Evolutionary conservation across 1,140 invertebrate species (phyloP), one percentile per base, ranked within the genome.

Genomic region (Neomicropteryx cornuta): DNA sequence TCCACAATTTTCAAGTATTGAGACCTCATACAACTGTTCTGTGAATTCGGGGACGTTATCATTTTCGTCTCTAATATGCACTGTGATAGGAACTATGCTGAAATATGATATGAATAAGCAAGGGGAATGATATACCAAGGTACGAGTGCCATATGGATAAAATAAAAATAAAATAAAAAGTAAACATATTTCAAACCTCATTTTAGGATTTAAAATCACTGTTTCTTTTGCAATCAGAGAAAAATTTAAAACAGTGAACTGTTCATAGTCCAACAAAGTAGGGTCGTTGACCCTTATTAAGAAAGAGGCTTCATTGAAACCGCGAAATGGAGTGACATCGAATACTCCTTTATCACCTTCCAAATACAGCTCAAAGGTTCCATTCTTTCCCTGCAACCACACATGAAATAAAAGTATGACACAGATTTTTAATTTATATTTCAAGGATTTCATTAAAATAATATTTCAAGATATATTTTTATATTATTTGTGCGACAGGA

Each of bases 21-120:
- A 78, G 1, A 83, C 79, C 49, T 87, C 83, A 56, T 94, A 94
- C 19, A 77, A 54, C 13, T 73, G 63, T 49, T 84, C 73, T 0
- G 73, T 78, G 52, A 97, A 97, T 56, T 87, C 81, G 0, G 92
- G 93, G 55, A 86, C 85, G 61, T 96, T 95, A 56, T 97, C 93
- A 54, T 97, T 96, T 55, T 87, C 79, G 66, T 97, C 93, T 43
- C 81, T 72, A 50, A 97, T 81, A 44, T 81, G 75, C 30, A 96
- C 79, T 8, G 77, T 84, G 2, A 97, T 81, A 24, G 84, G 79
- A 1, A 88, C 89, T n/a, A 74, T 63, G 52, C 81, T 88, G 39
- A 46, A 61, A 62, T 36, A 38, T 29, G 19, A 36, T 13, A n/a
- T n/a, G n/a, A n/a, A n/a, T n/a, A 31, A 31, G 18, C 18, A 6